Base-by-base conservation (phyloP, 2,113 vertebrate species). In the Phyllopteryx taeniolatus region DNA sequence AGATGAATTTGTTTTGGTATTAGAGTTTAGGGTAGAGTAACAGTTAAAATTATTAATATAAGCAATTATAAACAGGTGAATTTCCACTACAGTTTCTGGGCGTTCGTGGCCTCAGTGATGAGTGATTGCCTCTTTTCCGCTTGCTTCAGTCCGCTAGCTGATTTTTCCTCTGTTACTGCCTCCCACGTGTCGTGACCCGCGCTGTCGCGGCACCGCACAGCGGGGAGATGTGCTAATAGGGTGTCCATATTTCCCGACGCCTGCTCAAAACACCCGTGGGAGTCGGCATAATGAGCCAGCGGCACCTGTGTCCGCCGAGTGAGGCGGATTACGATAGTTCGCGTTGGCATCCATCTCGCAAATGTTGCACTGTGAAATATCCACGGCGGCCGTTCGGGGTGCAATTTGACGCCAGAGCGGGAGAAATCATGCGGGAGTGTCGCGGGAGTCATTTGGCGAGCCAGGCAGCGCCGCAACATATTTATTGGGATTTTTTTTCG, bases 301-400 rank as follows among this genome's bases (percentile, higher is more conserved):
- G 77, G 82, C 86, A 87, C 83, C 85, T 87, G 82, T 85, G 79
- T 79, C 62, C 62, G 72, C 64, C 60, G 39, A 83, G 63, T 61
- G 15, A 35, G 33, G 59, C 59, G 27, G 31, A 61, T 61, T 61
- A 61, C 59, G 71, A 65, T 71, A 80, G 49, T 65, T 68, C 46
- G 56, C 62, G 53, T 43, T 14, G 71, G 46, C 70, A 78, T 79
- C 64, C 62, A 67, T 56, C 59, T 61, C 31, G 31, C 59, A 35
- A 61, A 61, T 61, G 31, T 35, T 19, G 31, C 46, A 68, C 51
- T 14, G 27, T 5, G 69, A 76, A 79, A 57, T 54, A 20, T 63
- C 46, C 51, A 47, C 3, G 3, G 22, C 27, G 56, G 27, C 56
- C 12, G 27, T 59, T 31, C 56, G 12, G 56, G 59, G 47, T 42